Evolutionary conservation across 2,113 vertebrate species (phyloP).

Genomic region (Ptilonorhynchus violaceus): DNA sequence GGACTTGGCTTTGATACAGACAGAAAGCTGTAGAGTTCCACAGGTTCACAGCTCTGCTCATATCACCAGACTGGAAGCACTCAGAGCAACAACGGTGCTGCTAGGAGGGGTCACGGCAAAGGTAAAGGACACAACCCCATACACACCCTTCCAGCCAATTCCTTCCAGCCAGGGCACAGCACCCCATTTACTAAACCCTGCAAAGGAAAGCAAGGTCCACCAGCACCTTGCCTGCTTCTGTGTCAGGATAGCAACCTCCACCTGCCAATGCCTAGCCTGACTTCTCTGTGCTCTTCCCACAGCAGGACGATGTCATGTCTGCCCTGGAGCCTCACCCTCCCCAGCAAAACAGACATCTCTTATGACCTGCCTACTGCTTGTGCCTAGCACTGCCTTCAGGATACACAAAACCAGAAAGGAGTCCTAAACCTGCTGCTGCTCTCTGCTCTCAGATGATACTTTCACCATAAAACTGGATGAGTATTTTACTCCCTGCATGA

Average conservation of each 20-base stretch:
- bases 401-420: background rate
- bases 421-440: background rate
- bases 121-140: background rate
- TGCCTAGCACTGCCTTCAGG: background rate
- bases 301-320: slow-evolving; percentile 66
- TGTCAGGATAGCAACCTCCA: background rate
- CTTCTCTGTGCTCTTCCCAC: slow-evolving; percentile 32
- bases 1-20: background rate
- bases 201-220: background rate
- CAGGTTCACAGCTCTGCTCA: background rate
- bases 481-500: background rate
- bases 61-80: background rate
- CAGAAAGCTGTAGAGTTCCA: background rate
- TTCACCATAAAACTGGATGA: background rate
- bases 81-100: background rate
- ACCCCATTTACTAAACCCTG: background rate
- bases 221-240: background rate
- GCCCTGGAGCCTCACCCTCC: slow-evolving; percentile 55
- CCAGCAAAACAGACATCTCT: background rate
- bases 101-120: background rate
- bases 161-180: background rate
- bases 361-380: slow-evolving; percentile 26
- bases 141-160: rapidly evolving
- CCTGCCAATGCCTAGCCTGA: background rate
- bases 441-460: background rate